Conservation (phyloP, 2,888 invertebrate species). For the Bunonema sp. region DNA sequence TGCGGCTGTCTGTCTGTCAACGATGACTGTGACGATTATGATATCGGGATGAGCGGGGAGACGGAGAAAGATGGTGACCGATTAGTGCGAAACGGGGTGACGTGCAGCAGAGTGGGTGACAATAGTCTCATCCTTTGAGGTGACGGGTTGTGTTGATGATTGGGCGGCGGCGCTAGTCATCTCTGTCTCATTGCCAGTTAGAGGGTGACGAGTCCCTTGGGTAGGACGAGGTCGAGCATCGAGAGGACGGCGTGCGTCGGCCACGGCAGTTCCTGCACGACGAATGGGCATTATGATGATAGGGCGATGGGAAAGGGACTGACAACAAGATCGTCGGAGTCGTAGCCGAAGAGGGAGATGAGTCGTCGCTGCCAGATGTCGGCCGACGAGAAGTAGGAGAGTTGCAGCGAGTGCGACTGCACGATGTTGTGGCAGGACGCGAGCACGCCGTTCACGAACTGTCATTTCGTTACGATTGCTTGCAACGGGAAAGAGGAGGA, state of each 20-base stretch:
- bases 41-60: too few species aligned
- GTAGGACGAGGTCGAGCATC: constrained; percentile 12
- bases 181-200: too few species aligned
- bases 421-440: constrained; percentile 28
- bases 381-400: constrained; percentile 15
- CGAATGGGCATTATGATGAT: background rate
- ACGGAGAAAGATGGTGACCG: too few species aligned
- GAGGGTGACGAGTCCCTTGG: constrained; percentile 13
- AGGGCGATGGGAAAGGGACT: background rate
- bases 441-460: constrained; percentile 26
- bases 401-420: constrained; percentile 18
- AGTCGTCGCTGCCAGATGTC: constrained; percentile 6
- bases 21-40: too few species aligned
- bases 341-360: constrained; percentile 7
- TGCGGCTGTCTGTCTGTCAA: too few species aligned
- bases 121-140: too few species aligned
- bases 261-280: constrained; percentile 11
- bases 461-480: constrained; percentile 5
- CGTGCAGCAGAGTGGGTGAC: too few species aligned
- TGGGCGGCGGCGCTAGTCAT: too few species aligned
- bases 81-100: too few species aligned
- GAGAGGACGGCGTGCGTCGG: constrained; percentile 8
- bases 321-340: constrained; percentile 3
- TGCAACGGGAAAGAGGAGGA: background rate
- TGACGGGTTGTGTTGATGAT: too few species aligned